A percentile compares a stretch with the other conserved stretches of the same genome.
These are phyloP conservation scores for Tenthredo scrophulariae DNA, from an alignment of 2,888 invertebrate species.

Conservation along the genomic window DNA sequence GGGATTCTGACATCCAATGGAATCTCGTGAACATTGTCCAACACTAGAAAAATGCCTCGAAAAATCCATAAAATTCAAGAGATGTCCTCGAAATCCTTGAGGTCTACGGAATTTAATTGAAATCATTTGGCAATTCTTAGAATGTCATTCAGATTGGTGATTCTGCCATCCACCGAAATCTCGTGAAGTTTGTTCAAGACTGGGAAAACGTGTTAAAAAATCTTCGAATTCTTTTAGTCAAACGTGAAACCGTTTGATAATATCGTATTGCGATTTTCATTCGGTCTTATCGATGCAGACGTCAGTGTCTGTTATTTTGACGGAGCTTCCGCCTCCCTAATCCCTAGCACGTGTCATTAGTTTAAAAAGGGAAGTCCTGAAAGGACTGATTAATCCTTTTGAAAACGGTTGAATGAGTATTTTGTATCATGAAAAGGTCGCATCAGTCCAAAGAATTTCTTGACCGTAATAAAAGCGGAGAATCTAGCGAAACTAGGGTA, in stretches of 20 bases:
- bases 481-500: background rate
- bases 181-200: too few species aligned
- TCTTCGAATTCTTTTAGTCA: background rate
- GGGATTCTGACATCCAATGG: background rate
- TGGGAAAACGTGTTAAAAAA: background rate
- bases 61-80: background rate
- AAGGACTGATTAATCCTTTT: slow-evolving; percentile 23
- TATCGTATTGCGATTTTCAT: background rate
- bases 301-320: background rate
- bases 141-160: background rate
- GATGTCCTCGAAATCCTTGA: background rate
- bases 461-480: background rate
- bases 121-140: background rate
- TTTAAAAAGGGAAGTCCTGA: background rate
- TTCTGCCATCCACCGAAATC: background rate
- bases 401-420: background rate
- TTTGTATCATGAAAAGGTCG: background rate
- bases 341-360: background rate
- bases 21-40: background rate
- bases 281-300: too few species aligned
- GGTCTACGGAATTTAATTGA: background rate
- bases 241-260: background rate
- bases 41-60: background rate
- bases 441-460: slow-evolving; percentile 5
- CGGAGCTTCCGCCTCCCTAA: background rate